Conservation (phyloP, 2,888 invertebrate species). For the Boloria euphrosyne region DNA sequence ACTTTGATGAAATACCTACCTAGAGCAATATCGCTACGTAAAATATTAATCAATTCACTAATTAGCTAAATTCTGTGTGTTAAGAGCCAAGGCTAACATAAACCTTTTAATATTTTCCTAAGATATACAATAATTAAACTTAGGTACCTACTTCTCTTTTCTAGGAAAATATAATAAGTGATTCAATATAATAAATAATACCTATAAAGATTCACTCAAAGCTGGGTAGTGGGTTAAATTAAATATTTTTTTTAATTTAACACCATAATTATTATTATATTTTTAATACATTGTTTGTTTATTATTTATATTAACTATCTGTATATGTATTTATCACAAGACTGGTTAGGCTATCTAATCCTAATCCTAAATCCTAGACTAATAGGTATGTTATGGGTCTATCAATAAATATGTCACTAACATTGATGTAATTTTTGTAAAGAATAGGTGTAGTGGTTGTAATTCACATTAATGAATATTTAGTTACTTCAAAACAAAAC, state of each 20-base stretch:
- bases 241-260: no score
- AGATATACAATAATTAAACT: no score
- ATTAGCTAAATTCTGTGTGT: slow-evolving; percentile 32
- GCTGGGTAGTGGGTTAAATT: no score
- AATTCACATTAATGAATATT: neutral
- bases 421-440: neutral
- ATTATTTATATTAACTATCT: neutral
- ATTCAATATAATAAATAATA: no score
- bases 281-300: neutral
- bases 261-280: no score
- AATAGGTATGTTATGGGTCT: neutral
- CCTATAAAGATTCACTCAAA: no score
- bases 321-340: slow-evolving; percentile 2
- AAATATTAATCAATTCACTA: slow-evolving; percentile 39
- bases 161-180: no score
- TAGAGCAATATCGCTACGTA: slow-evolving; percentile 17
- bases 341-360: neutral
- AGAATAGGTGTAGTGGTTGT: neutral
- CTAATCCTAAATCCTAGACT: neutral
- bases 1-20: slow-evolving; percentile 19
- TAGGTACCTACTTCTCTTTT: no score
- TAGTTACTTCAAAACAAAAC: neutral
- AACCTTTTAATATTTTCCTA: no score
- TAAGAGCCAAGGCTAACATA: no score
- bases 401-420: neutral